A percentile compares a stretch with the other conserved stretches of the same genome.
phyloP scores from a whole-genome alignment of 2,888 invertebrate genomes.

The Eupithecia exiguata region DNA sequence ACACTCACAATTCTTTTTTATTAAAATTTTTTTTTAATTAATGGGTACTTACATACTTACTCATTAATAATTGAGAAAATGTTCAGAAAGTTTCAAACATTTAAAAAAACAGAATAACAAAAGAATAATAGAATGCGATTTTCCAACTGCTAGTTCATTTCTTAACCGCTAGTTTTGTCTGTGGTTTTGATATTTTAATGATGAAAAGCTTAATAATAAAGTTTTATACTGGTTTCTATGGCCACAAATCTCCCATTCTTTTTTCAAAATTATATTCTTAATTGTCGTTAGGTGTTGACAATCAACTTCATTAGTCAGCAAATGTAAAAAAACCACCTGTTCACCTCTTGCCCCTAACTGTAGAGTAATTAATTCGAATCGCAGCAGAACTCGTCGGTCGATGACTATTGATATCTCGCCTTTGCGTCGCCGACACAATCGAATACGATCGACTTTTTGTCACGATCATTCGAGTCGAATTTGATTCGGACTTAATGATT shows the following conservation, averaged over 20 bases:
- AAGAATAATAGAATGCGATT: background rate
- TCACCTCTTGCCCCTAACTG: slow-evolving; percentile 68
- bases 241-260: background rate
- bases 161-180: background rate
- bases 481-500: slow-evolving; percentile 67
- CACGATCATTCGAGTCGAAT: slow-evolving; percentile 70
- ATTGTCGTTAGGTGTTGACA: slow-evolving; percentile 19
- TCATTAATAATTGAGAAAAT: background rate
- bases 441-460: slow-evolving; percentile 75
- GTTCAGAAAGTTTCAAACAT: background rate
- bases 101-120: background rate
- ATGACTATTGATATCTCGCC: slow-evolving; percentile 77
- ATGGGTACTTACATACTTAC: too few relatives aligned
- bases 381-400: slow-evolving; percentile 59
- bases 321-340: slow-evolving; percentile 57
- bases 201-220: background rate
- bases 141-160: background rate
- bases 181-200: background rate
- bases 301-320: slow-evolving; percentile 36
- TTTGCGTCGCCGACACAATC: slow-evolving; percentile 74
- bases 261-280: background rate
- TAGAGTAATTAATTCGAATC: slow-evolving; percentile 74
- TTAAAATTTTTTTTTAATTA: too few relatives aligned
- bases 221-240: background rate
- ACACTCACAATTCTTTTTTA: background rate